These are phyloP conservation scores for Speoplatyrhinus poulsoni DNA, from an alignment of 2,113 vertebrate genomes.

Conservation along the genomic window DNA sequence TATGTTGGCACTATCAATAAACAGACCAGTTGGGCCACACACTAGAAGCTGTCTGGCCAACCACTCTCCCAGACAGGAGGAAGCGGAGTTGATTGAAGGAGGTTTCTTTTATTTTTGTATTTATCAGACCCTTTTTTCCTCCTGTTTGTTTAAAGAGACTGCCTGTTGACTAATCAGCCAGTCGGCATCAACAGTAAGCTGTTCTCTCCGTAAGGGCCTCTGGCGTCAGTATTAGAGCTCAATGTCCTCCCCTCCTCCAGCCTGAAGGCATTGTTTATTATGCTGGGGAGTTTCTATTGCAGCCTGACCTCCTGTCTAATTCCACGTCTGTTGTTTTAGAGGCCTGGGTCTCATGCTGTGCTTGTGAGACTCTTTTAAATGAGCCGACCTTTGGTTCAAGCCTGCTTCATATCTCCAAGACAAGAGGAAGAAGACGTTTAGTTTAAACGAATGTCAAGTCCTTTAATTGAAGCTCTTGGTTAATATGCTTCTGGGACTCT, in stretches of 20 bases:
- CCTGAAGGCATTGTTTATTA: constrained; percentile 66
- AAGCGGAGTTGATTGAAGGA: not conserved
- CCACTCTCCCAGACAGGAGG: constrained; percentile 9
- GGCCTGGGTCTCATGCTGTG: constrained; percentile 25
- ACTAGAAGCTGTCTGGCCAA: not conserved
- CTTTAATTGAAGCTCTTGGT: constrained; percentile 52
- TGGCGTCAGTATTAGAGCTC: too few relatives aligned
- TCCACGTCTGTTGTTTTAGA: constrained; percentile 39
- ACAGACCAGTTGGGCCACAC: constrained; percentile 39
- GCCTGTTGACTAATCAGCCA: constrained; percentile 36
- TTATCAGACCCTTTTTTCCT: not conserved
- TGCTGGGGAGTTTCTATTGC: constrained; percentile 68
- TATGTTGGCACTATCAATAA: constrained; percentile 42
- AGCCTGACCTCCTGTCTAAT: constrained; percentile 59
- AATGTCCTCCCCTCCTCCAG: constrained; percentile 46
- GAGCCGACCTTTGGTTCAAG: constrained; percentile 56
- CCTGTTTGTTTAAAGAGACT: not conserved
- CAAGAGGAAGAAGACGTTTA: constrained; percentile 40
- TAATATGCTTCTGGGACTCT: constrained; percentile 41
- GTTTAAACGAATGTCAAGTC: constrained; percentile 57
- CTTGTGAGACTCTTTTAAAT: constrained; percentile 54
- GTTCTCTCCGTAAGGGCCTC: constrained; percentile 46
- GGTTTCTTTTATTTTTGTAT: constrained; percentile 3
- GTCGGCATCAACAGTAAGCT: constrained; percentile 54
- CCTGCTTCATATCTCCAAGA: constrained; percentile 40